Conservation (phyloP, 1,140 invertebrate species). For the Tachypleus tridentatus region DNA sequence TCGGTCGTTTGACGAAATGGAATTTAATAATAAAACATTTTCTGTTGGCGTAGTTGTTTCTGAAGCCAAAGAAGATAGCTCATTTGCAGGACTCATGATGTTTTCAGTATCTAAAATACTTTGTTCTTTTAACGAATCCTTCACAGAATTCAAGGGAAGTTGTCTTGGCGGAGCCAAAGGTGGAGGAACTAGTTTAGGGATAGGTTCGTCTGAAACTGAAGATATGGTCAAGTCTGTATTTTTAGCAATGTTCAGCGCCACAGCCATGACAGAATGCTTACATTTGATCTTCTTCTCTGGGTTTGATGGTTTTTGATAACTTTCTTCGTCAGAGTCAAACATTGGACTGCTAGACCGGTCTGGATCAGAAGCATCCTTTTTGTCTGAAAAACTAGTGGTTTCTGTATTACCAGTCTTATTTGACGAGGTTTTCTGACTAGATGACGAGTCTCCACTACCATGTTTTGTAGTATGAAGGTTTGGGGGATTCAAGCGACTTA, state of each 20-base stretch:
- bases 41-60: neutral
- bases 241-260: no score
- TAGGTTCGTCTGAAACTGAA: neutral
- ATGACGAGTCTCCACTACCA: no score
- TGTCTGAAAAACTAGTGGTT: conserved; percentile 19
- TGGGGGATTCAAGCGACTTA: neutral
- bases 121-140: neutral
- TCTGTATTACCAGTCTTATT: no score
- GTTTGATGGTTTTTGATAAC: neutral
- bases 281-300: conserved; percentile 1
- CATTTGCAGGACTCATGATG: neutral
- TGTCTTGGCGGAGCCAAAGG: neutral
- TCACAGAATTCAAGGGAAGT: neutral
- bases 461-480: neutral
- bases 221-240: no score
- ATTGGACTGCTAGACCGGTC: conserved; percentile 88
- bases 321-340: conserved; percentile 82
- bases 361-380: conserved; percentile 38
- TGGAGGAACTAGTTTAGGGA: neutral
- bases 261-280: no score
- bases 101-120: conserved; percentile 1
- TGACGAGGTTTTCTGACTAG: no score
- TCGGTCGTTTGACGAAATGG: neutral
- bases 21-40: neutral
- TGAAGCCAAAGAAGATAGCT: neutral